phyloP scores from a whole-genome alignment of 2,888 invertebrate species.

The Pasiphila rectangulata region DNA sequence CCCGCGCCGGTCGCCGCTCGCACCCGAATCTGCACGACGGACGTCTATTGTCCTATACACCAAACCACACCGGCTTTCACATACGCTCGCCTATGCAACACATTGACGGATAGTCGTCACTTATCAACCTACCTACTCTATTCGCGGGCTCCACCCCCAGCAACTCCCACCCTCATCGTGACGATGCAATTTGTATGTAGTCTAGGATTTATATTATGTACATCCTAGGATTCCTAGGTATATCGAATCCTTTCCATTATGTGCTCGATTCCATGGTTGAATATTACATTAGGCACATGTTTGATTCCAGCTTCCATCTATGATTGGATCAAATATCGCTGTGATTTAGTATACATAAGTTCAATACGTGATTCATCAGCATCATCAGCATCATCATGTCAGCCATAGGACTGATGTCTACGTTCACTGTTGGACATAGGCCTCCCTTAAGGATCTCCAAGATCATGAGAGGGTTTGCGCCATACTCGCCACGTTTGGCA shows the following conservation, averaged over 20 bases:
- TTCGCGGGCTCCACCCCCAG: constrained; percentile 47
- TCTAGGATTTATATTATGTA: constrained; percentile 34
- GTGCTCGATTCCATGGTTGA: neutral
- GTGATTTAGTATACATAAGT: too few relatives aligned
- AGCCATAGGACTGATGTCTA: too few relatives aligned
- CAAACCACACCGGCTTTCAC: constrained; percentile 35
- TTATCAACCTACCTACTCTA: constrained; percentile 53
- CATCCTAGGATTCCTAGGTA: constrained; percentile 9
- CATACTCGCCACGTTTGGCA: too few relatives aligned
- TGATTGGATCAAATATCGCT: neutral
- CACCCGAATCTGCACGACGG: constrained; percentile 46
- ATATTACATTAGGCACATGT: too few relatives aligned
- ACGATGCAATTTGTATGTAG: constrained; percentile 50
- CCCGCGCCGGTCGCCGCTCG: constrained; percentile 46
- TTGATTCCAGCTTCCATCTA: neutral
- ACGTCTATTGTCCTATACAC: constrained; percentile 50
- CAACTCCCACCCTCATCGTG: constrained; percentile 37
- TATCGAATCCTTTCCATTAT: constrained; percentile 5
- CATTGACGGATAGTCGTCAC: constrained; percentile 60
- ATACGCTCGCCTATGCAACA: constrained; percentile 50
- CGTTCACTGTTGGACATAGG: too few relatives aligned
- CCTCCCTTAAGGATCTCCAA: too few relatives aligned
- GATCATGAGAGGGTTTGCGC: too few relatives aligned
- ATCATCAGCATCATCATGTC: too few relatives aligned
- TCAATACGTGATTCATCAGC: too few relatives aligned